phyloP scores from a whole-genome alignment of 2,888 invertebrate genomes.

The Cantharis lateralis region DNA sequence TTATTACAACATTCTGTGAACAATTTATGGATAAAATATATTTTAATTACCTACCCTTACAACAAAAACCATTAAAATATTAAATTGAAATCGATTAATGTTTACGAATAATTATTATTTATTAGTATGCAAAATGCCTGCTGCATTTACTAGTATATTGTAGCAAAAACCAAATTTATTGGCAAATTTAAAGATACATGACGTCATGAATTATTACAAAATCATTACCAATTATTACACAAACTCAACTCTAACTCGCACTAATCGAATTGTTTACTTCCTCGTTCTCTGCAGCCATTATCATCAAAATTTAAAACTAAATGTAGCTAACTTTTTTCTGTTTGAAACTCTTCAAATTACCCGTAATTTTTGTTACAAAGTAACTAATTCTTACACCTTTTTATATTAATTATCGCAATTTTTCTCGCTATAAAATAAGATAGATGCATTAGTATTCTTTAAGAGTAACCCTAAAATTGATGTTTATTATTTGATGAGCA shows the following conservation, averaged over 20 bases:
- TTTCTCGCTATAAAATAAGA: not conserved
- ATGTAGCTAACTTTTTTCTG: not conserved
- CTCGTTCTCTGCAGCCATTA: not conserved
- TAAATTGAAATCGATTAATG: not conserved
- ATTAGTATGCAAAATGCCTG: not conserved
- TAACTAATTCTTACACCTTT: not conserved
- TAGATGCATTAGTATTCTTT: not conserved
- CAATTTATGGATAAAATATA: not conserved
- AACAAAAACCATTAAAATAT: not conserved
- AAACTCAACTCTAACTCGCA: not conserved
- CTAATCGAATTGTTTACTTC: not conserved
- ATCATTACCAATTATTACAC: not conserved
- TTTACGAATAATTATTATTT: not conserved
- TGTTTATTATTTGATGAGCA: not conserved
- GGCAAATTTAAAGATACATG: not conserved
- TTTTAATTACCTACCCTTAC: not conserved
- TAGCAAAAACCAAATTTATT: not conserved
- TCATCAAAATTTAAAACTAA: not conserved
- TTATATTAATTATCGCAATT: not conserved
- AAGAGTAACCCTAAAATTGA: not conserved
- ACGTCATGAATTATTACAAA: not conserved
- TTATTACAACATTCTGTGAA: not conserved
- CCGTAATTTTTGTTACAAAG: not conserved
- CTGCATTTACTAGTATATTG: not conserved
- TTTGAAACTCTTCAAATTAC: not conserved